phyloP scores from a whole-genome alignment of 2,888 invertebrate species.

The Agrotis ipsilon region DNA sequence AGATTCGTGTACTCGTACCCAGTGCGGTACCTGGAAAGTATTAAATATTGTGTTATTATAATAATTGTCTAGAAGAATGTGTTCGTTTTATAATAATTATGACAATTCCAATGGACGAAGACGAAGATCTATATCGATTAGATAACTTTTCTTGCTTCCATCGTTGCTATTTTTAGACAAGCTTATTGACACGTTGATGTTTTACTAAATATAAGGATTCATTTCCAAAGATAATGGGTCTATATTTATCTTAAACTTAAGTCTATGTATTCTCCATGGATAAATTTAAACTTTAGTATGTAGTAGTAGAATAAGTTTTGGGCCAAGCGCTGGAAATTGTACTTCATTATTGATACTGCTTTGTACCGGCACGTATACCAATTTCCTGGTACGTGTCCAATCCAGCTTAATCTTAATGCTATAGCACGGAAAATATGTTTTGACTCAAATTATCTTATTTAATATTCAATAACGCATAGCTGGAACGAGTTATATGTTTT shows the following conservation, averaged over 20 bases:
- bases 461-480: not conserved
- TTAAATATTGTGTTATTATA: not conserved
- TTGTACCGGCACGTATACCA: slow-evolving; percentile 22
- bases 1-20: slow-evolving; percentile 92
- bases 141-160: no score
- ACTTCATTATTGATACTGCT: slow-evolving; percentile 9
- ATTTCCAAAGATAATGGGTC: no score
- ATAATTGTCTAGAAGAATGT: no score
- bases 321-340: slow-evolving; percentile 1
- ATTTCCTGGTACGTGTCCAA: slow-evolving; percentile 37
- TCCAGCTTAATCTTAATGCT: not conserved
- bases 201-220: no score
- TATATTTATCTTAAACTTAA: no score
- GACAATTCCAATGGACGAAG: not conserved
- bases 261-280: no score
- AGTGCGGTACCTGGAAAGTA: slow-evolving; percentile 80
- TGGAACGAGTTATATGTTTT: not conserved
- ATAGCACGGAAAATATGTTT: not conserved
- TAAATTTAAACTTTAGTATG: no score
- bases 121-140: not conserved
- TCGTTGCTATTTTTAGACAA: no score
- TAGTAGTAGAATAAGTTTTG: not conserved
- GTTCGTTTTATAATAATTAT: not conserved
- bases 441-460: not conserved
- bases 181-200: no score